phyloP scores from a whole-genome alignment of 2,888 invertebrate genomes.

The Sarcophaga rosellei region DNA sequence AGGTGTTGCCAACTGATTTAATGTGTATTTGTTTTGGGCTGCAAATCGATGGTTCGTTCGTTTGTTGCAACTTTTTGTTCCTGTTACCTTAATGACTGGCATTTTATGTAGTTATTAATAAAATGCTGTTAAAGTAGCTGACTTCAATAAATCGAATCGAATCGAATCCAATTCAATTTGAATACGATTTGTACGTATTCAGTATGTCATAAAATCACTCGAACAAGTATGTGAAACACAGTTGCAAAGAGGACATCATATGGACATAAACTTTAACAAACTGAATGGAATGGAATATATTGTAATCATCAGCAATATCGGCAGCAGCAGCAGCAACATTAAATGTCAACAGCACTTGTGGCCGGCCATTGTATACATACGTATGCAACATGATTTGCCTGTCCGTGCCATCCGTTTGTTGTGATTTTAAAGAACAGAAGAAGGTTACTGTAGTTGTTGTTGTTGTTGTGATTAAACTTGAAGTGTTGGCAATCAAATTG shows the following conservation, averaged over 20 bases:
- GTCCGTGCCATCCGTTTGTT: slow-evolving; percentile 18
- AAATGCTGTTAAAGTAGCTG: slow-evolving; percentile 70
- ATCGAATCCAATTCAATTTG: slow-evolving; percentile 36
- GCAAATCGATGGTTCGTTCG: slow-evolving; percentile 20
- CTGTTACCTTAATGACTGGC: slow-evolving; percentile 50
- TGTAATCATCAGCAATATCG: slow-evolving; percentile 4
- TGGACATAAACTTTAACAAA: slow-evolving; percentile 56
- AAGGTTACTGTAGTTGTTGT: slow-evolving; percentile 1
- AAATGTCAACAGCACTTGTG: slow-evolving; percentile 17
- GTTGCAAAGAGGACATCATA: neutral
- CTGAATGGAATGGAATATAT: slow-evolving; percentile 29
- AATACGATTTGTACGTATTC: slow-evolving; percentile 32
- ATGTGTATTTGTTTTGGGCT: slow-evolving; percentile 33
- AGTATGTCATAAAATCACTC: neutral
- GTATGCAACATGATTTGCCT: slow-evolving; percentile 1
- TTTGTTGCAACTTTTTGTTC: slow-evolving; percentile 34
- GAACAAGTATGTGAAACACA: neutral
- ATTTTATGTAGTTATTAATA: slow-evolving; percentile 69
- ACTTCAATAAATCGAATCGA: slow-evolving; percentile 57
- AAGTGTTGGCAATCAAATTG: slow-evolving; percentile 69
- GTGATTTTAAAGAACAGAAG: slow-evolving; percentile 31
- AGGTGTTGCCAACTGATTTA: slow-evolving; percentile 77
- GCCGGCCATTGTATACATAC: neutral
- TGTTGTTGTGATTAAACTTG: slow-evolving; percentile 66
- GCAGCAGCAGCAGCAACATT: slow-evolving; percentile 25